Percentiles rank a stretch among this genome's conserved stretches.
phyloP scores from a whole-genome alignment of 1,140 invertebrate genomes.

The Thrips palmi region DNA sequence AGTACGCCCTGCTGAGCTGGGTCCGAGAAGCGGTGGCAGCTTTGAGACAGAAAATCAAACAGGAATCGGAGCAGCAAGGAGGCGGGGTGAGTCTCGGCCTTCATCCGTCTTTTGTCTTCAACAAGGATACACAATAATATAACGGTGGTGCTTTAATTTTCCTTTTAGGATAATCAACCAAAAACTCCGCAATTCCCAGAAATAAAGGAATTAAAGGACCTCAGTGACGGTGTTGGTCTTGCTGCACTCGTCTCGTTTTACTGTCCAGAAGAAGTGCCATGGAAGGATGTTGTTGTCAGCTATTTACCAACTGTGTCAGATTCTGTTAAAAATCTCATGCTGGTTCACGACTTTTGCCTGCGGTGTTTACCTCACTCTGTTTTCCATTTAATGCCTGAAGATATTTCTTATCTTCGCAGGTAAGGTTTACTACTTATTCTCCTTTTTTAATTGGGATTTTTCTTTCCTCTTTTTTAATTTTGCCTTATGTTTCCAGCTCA shows the following conservation, averaged over 20 bases:
- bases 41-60: constrained; percentile 39
- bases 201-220: constrained; percentile 45
- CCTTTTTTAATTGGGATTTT: constrained; percentile 4
- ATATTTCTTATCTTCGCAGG: constrained; percentile 90
- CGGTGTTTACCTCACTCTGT: constrained; percentile 69
- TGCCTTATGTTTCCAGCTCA: constrained; percentile 35
- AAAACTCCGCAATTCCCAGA: constrained; percentile 23
- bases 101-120: no score
- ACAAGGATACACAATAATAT: no score
- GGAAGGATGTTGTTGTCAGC: constrained; percentile 49
- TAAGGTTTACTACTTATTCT: constrained; percentile 23
- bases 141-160: not conserved
- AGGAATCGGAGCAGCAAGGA: constrained; percentile 25
- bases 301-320: constrained; percentile 62
- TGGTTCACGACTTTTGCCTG: constrained; percentile 76
- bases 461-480: constrained; percentile 6
- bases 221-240: constrained; percentile 83
- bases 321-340: constrained; percentile 82
- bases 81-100: constrained; percentile 16
- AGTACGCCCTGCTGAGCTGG: constrained; percentile 80
- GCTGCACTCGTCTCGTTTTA: constrained; percentile 84
- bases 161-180: constrained; percentile 3
- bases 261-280: constrained; percentile 70
- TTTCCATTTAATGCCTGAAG: constrained; percentile 90
- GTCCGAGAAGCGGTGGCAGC: constrained; percentile 69